Evolutionary conservation across 1,140 invertebrate genomes (phyloP), one percentile per base, ranked within the genome.

Genomic region (Drosophila varians): DNA sequence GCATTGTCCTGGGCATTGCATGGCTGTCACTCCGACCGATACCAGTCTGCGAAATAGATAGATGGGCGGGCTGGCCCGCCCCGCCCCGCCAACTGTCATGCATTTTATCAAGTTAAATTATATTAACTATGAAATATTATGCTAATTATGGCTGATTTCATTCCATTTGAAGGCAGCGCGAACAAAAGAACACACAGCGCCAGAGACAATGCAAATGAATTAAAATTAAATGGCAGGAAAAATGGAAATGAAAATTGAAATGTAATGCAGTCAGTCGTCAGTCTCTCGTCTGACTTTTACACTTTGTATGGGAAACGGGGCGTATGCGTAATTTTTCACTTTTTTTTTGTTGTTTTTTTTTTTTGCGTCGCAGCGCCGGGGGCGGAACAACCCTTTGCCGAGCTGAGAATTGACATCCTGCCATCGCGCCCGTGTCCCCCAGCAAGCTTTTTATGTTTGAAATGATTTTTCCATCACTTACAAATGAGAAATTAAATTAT

Each of bases 61-160:
- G 28, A 12, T 16, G 18, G 16, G 4, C n/a, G n/a, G n/a, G n/a
- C n/a, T n/a, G n/a, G 7, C n/a, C 2, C 11, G 8, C 18, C 4
- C 28, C 28, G 11, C 9, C 28, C 11, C 9, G 0, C 16, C 1
- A n/a, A 49, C 9, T 18, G 46, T n/a, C 46, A 16, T 61, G 52
- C 62, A 66, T 74, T 76, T 87, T 87, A 68, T 69, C 74, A 82
- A 87, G 77, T 87, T 77, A 77, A 89, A 89, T 89, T 89, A 77
- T 82, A 89, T 89, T 89, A 89, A 84, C 80, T 83, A 84, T 89
- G 84, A 89, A 89, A 84, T 84, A 80, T 89, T 80, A 89, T 89
- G 84, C 84, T 89, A 89, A 89, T 89, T 89, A 89, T 74, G 66
- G 73, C 84, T 89, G 87, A 89, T 80, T 84, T 86, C 76, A 84